Evolutionary conservation across 1,140 invertebrate species (phyloP).

Genomic region (Limonius californicus): DNA sequence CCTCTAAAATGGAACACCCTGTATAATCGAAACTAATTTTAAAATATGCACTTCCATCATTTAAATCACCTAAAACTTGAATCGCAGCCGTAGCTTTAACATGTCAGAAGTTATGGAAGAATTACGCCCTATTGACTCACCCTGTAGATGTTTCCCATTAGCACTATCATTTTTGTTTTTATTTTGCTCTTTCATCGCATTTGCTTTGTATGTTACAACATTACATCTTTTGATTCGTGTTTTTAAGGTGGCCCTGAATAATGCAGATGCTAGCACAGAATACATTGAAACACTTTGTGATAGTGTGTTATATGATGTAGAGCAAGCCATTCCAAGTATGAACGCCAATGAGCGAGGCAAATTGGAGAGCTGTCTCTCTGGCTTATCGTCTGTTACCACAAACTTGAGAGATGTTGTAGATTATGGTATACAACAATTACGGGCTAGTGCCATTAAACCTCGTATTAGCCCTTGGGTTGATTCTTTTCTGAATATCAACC

Average conservation of each 20-base stretch:
- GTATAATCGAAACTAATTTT: too few relatives aligned
- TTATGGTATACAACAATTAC: conserved; percentile 81
- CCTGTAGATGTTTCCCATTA: too few relatives aligned
- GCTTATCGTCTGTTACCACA: conserved; percentile 69
- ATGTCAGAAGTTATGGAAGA: too few relatives aligned
- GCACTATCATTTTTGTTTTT: too few relatives aligned
- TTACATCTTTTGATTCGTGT: neutral
- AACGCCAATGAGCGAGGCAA: conserved; percentile 64
- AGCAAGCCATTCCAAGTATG: conserved; percentile 58
- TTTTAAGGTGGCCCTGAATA: conserved; percentile 82
- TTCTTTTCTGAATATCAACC: conserved; percentile 71
- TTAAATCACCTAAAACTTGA: too few relatives aligned
- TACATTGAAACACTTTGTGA: conserved; percentile 79
- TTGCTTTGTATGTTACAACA: too few relatives aligned
- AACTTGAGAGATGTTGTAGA: conserved; percentile 76
- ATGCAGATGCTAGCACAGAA: conserved; percentile 88
- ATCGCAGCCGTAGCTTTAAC: too few relatives aligned
- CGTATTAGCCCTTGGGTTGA: conserved; percentile 84
- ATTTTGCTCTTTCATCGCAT: too few relatives aligned
- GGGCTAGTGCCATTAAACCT: conserved; percentile 78
- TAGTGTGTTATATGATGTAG: conserved; percentile 68
- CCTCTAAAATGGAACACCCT: too few relatives aligned
- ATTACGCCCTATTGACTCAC: too few relatives aligned
- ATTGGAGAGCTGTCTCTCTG: conserved; percentile 71
- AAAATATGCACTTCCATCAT: too few relatives aligned